Conservation (phyloP, 2,797 vertebrate species). For the Pyrocephalus nanus region DNA sequence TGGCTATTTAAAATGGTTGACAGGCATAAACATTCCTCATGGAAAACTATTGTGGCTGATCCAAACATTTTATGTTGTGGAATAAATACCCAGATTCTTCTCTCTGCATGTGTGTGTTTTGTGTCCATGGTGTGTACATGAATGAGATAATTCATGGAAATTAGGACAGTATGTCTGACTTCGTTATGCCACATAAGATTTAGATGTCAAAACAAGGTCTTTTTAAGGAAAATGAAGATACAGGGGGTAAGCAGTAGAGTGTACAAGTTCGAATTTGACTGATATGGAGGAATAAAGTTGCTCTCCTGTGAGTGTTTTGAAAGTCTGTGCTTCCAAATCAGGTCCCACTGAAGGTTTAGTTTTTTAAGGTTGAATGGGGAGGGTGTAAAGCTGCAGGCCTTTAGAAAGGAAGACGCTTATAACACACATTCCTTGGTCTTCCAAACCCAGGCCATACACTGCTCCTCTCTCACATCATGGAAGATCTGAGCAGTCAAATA, state of each 20-base stretch:
- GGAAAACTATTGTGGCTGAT: neutral
- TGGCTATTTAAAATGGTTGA: neutral
- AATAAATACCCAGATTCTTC: neutral
- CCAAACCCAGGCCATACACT: neutral
- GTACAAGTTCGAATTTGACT: neutral
- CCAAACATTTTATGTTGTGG: neutral
- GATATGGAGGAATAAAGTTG: neutral
- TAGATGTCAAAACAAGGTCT: neutral
- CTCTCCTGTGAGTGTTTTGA: neutral
- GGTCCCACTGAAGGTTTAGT: neutral
- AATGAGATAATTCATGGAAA: neutral
- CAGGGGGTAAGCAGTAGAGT: neutral
- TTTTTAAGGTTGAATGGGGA: neutral
- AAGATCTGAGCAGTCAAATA: neutral
- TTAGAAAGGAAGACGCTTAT: neutral
- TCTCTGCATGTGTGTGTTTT: neutral
- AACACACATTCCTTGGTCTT: neutral
- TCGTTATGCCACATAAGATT: neutral
- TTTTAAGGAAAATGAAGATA: neutral
- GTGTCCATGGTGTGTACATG: neutral
- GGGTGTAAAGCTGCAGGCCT: neutral
- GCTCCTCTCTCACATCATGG: neutral
- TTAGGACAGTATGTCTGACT: neutral
- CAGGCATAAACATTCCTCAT: neutral
- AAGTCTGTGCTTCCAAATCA: neutral